Percentiles rank a stretch among this genome's conserved stretches.
These are phyloP conservation scores for Triops cancriformis DNA, from an alignment of 1,140 invertebrate species.

Conservation along the genomic window DNA sequence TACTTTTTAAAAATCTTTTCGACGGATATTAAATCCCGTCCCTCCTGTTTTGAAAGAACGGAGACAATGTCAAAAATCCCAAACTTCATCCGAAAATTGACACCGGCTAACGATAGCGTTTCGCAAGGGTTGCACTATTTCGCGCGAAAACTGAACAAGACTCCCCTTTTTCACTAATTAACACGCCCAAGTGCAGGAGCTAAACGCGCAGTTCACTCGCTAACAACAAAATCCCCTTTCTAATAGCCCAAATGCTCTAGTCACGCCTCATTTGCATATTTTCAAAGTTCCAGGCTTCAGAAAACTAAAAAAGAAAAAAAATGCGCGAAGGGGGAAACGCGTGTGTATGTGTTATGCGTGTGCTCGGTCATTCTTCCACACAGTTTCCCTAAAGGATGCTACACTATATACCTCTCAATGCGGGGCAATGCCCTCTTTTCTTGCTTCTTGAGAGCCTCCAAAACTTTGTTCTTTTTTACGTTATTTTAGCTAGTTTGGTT, in stretches of 20 bases:
- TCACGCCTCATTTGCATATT: slow-evolving; percentile 10
- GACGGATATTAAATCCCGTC: background rate
- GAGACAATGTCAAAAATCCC: no score
- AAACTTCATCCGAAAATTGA: no score
- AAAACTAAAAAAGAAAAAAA: background rate
- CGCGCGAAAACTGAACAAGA: background rate
- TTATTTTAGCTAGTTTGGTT: background rate
- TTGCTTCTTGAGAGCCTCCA: background rate
- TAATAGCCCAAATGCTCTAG: background rate
- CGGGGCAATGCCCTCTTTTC: background rate
- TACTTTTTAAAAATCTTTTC: background rate
- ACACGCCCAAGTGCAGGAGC: no score
- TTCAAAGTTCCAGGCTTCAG: background rate
- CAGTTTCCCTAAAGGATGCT: background rate
- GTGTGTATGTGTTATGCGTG: background rate
- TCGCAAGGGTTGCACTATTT: background rate
- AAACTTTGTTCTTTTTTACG: background rate
- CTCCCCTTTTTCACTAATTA: no score
- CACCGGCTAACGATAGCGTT: background rate
- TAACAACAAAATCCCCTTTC: background rate
- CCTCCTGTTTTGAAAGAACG: no score
- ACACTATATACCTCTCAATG: background rate
- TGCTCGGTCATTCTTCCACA: background rate
- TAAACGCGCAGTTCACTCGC: background rate
- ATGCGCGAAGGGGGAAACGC: background rate